Base-by-base conservation (phyloP, 1,140 invertebrate genomes). In the Protaetia brevitarsis region DNA sequence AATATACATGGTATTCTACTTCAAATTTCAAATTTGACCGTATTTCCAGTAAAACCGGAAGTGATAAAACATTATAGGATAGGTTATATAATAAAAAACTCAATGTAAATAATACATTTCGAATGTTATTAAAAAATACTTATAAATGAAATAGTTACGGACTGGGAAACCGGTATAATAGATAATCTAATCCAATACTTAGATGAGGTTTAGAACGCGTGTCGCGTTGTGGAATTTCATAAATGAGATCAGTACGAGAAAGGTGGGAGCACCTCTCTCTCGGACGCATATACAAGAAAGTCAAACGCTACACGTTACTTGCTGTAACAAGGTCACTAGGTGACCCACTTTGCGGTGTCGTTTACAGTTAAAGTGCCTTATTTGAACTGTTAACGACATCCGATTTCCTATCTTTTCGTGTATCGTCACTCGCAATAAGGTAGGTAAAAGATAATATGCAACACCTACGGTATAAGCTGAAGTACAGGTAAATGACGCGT, bases 281-380 rank as follows among this genome's bases (percentile, higher is more conserved):
- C 41, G n/a, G n/a, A n/a, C 13, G 41, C 41, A 45, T 45, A n/a
- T n/a, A n/a, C n/a, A 45, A 45, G 41, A 45, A 45, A 45, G 41
- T 45, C 13, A 3, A 45, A 45, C 41, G 23, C 19, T 19, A 21
- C 41, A 21, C 41, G 4, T 45, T 21, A 16, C 37, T 13, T 21
- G 41, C 41, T 3, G 41, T 45, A 45, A 45, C 41, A 45, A 45
- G 41, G 41, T 45, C 16, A 45, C 41, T 45, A 3, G 41, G 41
- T 45, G 41, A 45, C 41, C 41, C 41, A 45, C 41, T 45, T 45
- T 21, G 23, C 23, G 16, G 23, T 45, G n/a, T 21, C 23, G 41
- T 45, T 45, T 45, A 45, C 41, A 45, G 41, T 45, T 45, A 45
- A 45, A 45, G 10, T 45, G 41, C 41, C 16, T 6, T 45, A 45